Conservation (phyloP, 2,888 invertebrate species). For the Orthonychiurus folsomi region DNA sequence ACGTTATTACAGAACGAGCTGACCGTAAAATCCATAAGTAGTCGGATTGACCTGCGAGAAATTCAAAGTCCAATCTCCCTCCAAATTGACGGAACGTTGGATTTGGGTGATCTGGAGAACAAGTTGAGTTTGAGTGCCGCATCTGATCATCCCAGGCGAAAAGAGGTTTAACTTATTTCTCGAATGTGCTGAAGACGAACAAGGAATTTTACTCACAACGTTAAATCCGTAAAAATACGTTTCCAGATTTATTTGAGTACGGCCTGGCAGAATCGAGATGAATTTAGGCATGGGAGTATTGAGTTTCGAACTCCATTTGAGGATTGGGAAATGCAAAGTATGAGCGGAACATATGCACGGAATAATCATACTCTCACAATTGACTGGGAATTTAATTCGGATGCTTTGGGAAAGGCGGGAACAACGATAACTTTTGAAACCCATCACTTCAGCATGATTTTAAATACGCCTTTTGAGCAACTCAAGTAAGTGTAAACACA, state of each 20-base stretch:
- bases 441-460: constrained; percentile 30
- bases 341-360: constrained; percentile 33
- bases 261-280: constrained; percentile 13
- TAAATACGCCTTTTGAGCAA: constrained; percentile 32
- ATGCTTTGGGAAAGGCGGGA: constrained; percentile 33
- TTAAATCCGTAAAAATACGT: constrained; percentile 1
- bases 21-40: constrained; percentile 20
- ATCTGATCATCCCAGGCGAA: constrained; percentile 22
- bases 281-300: constrained; percentile 24
- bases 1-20: constrained; percentile 29
- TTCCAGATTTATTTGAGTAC: constrained; percentile 15
- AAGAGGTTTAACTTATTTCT: constrained; percentile 23
- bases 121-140: constrained; percentile 24
- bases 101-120: constrained; percentile 31
- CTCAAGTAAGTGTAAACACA: constrained; percentile 24
- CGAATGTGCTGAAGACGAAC: neutral
- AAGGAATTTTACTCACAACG: neutral
- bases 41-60: constrained; percentile 24
- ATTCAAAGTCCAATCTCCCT: constrained; percentile 21
- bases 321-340: constrained; percentile 41
- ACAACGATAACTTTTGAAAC: constrained; percentile 28
- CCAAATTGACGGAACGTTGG: constrained; percentile 30
- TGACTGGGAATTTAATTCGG: constrained; percentile 31
- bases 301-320: constrained; percentile 45
- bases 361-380: constrained; percentile 32